These are phyloP conservation scores for Botrylloides violaceus DNA, from an alignment of 23 tunicate species.

Conservation along the genomic window DNA sequence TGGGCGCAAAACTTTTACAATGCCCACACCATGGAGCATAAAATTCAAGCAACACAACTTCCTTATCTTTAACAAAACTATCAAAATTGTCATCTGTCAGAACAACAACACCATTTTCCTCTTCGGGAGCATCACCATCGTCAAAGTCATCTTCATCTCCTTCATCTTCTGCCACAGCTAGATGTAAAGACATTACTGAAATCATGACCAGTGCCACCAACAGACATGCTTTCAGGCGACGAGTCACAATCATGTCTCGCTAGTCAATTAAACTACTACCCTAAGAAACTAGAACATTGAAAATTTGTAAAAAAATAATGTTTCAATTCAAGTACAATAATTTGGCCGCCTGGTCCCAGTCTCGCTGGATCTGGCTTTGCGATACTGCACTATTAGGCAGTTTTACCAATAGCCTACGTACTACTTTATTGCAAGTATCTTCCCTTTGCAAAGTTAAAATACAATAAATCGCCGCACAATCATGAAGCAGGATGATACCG, in stretches of 20 bases:
- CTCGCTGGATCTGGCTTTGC: too few species aligned
- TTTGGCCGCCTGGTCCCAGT: too few species aligned
- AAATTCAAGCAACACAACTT: slow-evolving; percentile 73
- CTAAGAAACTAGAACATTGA: neutral
- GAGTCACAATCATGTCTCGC: slow-evolving; percentile 1
- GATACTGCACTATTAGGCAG: too few species aligned
- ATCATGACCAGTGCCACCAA: neutral
- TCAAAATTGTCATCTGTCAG: slow-evolving; percentile 89
- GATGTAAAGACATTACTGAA: neutral
- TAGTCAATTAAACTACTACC: neutral
- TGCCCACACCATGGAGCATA: slow-evolving; percentile 99
- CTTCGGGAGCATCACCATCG: slow-evolving; percentile 44
- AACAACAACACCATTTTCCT: slow-evolving; percentile 80
- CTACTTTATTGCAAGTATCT: too few species aligned
- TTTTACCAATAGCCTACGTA: too few species aligned
- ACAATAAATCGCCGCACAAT: too few species aligned
- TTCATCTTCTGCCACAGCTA: slow-evolving; percentile 8
- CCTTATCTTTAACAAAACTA: slow-evolving; percentile 59
- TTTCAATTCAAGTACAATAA: too few species aligned
- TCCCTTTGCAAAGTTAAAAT: too few species aligned
- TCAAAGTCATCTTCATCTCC: slow-evolving; percentile 5
- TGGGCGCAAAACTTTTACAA: slow-evolving; percentile 83
- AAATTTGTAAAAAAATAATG: too few species aligned
- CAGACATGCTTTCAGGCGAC: neutral
- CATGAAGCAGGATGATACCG: too few species aligned